Conservation (phyloP, 2,888 invertebrate genomes). For the Teleogryllus oceanicus region DNA sequence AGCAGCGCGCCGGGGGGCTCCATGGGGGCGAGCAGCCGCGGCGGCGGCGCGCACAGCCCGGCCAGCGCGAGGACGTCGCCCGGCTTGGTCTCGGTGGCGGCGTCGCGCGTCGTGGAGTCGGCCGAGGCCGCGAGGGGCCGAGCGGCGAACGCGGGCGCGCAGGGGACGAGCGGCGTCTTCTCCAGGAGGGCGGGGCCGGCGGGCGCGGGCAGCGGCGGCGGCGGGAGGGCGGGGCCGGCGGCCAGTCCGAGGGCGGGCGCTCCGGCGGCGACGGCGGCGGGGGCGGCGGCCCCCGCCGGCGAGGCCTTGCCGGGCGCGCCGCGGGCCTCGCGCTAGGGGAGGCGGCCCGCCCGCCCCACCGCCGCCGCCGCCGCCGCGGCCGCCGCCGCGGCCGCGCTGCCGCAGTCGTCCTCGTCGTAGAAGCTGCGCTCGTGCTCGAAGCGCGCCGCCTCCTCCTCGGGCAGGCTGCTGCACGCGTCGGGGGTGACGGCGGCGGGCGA, state of each 20-base stretch:
- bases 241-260: constrained; percentile 3
- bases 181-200: background rate
- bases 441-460: constrained; percentile 6
- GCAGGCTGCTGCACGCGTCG: constrained; percentile 9
- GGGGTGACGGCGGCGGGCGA: constrained; percentile 2
- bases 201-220: background rate
- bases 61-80: background rate
- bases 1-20: background rate
- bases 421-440: constrained; percentile 1
- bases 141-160: no score
- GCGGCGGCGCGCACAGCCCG: background rate
- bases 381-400: background rate
- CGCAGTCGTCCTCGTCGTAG: constrained; percentile 1
- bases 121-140: background rate
- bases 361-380: background rate
- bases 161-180: background rate
- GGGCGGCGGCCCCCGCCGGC: background rate
- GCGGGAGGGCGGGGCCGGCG: background rate
- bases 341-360: background rate
- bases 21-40: background rate
- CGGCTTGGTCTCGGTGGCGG: background rate
- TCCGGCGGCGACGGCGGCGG: background rate
- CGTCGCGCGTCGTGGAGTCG: background rate
- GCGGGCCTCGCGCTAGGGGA: background rate
- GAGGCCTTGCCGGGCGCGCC: background rate